Evolutionary conservation across 1,140 invertebrate species (phyloP), one percentile per base, ranked within the genome.

Genomic region (Sycophila sp.): DNA sequence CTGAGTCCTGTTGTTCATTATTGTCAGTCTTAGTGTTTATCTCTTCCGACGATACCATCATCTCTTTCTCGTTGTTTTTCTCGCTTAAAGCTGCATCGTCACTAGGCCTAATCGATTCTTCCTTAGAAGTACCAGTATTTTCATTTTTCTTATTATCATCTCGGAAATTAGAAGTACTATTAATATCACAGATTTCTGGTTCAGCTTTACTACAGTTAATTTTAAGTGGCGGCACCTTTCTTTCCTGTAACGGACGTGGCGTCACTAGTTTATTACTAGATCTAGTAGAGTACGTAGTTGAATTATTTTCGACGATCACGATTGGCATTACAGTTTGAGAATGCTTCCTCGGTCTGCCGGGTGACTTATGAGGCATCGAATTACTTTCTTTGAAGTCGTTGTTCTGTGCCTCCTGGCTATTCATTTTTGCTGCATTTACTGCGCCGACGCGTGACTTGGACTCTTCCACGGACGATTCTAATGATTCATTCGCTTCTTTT

Each of bases 121-220:
- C 63, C 38, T 65, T 17, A 19, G 36, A 3, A 26, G 24, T 24
- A 34, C 32, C 8, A 53, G 11, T 56, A 26, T 30, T 66, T n/a
- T 71, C 60, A 13, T 7, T 38, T 49, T 32, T n/a, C 42, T 67
- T 1, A 19, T 28, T 28, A n/a, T 65, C 40, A 13, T n/a, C 56
- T 38, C 24, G 49, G 36, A 19, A 7, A 55, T 69, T 60, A 24
- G 66, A 63, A 6, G 68, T 36, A 45, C 77, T 72, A 63, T 78
- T 80, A 24, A 76, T 62, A 38, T 80, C 77, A 64, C 69, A 76
- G 67, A 79, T 77, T 62, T 80, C 74, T 0, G 73, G 47, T 26
- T 73, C 73, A 30, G 75, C 74, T n/a, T 65, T 69, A 22, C n/a
- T n/a, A n/a, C 73, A 51, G 49, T 65, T 69, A 24, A 63, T 45